Conservation (phyloP, 2,113 vertebrate species). For the Cacatua alba region DNA sequence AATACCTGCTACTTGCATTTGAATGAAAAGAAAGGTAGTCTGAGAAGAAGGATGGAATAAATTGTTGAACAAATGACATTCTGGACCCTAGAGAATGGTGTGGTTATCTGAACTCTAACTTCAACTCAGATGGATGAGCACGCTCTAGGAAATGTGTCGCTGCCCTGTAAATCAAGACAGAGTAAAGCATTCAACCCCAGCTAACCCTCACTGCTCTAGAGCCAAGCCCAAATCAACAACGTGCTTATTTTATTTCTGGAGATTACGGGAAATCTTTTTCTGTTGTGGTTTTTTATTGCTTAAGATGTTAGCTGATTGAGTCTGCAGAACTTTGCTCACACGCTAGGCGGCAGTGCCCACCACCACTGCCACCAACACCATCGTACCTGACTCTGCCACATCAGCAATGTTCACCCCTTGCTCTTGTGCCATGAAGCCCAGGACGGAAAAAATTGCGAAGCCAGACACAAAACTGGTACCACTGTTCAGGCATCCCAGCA, state of each 20-base stretch:
- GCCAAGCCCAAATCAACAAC: conserved; percentile 40
- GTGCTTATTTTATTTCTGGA: conserved; percentile 22
- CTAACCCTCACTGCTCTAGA: conserved; percentile 24
- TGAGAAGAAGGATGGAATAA: conserved; percentile 40
- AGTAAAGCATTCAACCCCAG: background rate
- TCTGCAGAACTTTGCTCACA: conserved; percentile 79
- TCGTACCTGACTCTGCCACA: conserved; percentile 99
- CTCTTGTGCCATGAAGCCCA: conserved; percentile 99
- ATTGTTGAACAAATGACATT: background rate
- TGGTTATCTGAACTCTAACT: background rate
- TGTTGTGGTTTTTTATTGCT: conserved; percentile 15
- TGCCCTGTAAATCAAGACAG: conserved; percentile 26
- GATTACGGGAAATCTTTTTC: conserved; percentile 47
- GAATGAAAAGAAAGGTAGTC: conserved; percentile 45
- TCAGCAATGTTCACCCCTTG: conserved; percentile 99
- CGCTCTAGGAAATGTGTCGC: background rate
- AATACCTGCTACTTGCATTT: background rate
- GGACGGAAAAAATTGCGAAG: conserved; percentile 99
- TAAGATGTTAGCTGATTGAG: conserved; percentile 74
- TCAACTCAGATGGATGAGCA: conserved; percentile 6
- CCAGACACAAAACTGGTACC: conserved; percentile 99
- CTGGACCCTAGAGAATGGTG: background rate
- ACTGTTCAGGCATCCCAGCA: conserved; percentile 99
- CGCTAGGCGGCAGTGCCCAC: conserved; percentile 93
- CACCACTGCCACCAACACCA: conserved; percentile 91